phyloP scores from a whole-genome alignment of 2,888 invertebrate genomes.

The Stenotaenia linearis region DNA sequence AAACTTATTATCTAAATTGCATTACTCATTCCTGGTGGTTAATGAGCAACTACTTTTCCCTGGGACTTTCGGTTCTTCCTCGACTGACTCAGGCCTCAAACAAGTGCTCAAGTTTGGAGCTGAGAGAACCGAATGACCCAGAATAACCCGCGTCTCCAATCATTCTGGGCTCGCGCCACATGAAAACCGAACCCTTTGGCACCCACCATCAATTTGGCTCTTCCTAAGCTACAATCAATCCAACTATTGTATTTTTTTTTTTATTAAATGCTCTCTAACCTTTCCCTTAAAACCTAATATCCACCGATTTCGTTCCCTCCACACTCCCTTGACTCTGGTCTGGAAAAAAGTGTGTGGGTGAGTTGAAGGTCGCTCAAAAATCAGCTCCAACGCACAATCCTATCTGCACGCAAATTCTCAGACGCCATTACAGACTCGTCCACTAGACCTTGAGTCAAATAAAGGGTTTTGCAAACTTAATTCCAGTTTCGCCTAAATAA shows the following conservation, averaged over 20 bases:
- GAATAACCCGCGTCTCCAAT: conserved; percentile 21
- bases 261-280: conserved; percentile 2
- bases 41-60: not conserved
- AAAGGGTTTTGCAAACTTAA: not conserved
- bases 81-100: not conserved
- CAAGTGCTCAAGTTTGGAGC: conserved; percentile 13
- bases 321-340: not conserved
- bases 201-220: conserved; percentile 16
- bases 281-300: not conserved
- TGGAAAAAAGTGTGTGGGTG: conserved; percentile 9
- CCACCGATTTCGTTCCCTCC: not conserved
- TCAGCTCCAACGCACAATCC: not conserved
- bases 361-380: conserved; percentile 8
- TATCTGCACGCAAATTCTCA: conserved; percentile 16
- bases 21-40: not conserved
- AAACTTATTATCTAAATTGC: not conserved
- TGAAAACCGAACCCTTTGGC: conserved; percentile 19
- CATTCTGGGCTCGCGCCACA: conserved; percentile 14
- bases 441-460: conserved; percentile 3
- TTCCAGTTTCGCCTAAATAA: not conserved
- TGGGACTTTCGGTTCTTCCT: conserved; percentile 14
- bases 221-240: not conserved
- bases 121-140: conserved; percentile 17
- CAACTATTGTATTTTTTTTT: not conserved
- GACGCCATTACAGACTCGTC: conserved; percentile 14